phyloP scores from a whole-genome alignment of 2,888 invertebrate species.

The Pimpla rufipes region DNA sequence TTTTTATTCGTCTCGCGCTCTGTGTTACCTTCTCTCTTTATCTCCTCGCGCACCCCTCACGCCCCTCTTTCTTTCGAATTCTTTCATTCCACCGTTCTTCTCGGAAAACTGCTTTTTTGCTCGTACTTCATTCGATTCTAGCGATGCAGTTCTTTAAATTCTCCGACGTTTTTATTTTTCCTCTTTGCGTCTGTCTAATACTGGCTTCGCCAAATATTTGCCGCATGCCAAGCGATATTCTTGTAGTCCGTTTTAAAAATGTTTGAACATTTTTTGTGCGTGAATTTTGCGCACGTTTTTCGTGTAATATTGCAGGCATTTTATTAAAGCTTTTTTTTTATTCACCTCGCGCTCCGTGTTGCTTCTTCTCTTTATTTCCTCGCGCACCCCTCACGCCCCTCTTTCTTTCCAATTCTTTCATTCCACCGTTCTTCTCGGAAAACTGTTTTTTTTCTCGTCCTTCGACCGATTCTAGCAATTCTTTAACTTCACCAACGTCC shows the following conservation, averaged over 20 bases:
- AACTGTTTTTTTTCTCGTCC: background rate
- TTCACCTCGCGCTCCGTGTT: background rate
- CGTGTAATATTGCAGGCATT: too few relatives aligned
- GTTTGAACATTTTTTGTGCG: too few relatives aligned
- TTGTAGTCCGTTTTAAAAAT: too few relatives aligned
- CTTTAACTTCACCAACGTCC: background rate
- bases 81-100: conserved; percentile 22
- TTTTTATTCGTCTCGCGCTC: too few relatives aligned
- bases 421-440: conserved; percentile 5
- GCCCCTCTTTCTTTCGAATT: conserved; percentile 35
- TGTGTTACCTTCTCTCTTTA: background rate
- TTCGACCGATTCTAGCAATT: conserved; percentile 10
- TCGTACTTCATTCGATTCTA: conserved; percentile 9
- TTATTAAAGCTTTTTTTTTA: too few relatives aligned
- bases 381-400: conserved; percentile 24
- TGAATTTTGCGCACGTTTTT: too few relatives aligned
- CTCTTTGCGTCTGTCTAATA: background rate
- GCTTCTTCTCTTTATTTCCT: background rate
- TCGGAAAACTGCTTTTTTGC: background rate
- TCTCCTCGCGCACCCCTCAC: conserved; percentile 32
- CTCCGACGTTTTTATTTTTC: background rate
- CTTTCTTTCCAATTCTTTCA: conserved; percentile 41
- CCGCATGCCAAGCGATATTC: background rate
- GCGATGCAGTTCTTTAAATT: conserved; percentile 1
- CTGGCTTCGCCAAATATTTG: background rate